These are phyloP conservation scores for Arbacia lixula DNA, from an alignment of 53 echinoderm and acorn worm species.

Conservation along the genomic window DNA sequence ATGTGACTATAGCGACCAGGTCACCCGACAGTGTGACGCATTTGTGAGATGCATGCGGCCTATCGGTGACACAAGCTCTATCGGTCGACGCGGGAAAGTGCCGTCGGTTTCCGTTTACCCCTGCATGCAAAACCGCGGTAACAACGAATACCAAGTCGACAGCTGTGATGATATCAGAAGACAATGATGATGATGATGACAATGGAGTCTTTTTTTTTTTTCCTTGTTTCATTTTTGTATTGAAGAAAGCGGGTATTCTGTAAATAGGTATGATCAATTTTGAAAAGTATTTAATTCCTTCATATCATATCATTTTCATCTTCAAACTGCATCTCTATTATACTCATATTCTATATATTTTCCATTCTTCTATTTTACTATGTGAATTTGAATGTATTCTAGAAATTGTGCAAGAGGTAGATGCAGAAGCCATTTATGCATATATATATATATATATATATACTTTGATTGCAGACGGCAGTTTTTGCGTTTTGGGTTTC, in stretches of 20 bases:
- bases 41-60: too few species aligned
- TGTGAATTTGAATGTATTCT: slow-evolving; percentile 33
- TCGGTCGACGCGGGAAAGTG: too few species aligned
- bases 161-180: neutral
- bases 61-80: too few species aligned
- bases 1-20: too few species aligned
- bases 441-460: too few species aligned
- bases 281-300: slow-evolving; percentile 43
- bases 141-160: slow-evolving; percentile 26
- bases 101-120: slow-evolving; percentile 5
- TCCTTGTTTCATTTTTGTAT: neutral
- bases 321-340: slow-evolving; percentile 15
- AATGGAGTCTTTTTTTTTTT: slow-evolving; percentile 1
- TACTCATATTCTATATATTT: slow-evolving; percentile 20
- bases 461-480: too few species aligned
- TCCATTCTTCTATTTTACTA: slow-evolving; percentile 3
- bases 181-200: slow-evolving; percentile 1
- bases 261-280: slow-evolving; percentile 38
- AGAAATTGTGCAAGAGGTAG: slow-evolving; percentile 47
- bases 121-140: slow-evolving; percentile 20
- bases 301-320: slow-evolving; percentile 27
- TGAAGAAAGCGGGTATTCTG: slow-evolving; percentile 57
- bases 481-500: too few species aligned
- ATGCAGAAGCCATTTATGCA: too few species aligned
- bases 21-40: too few species aligned